Evolutionary conservation across 2,797 vertebrate species (phyloP).

Genomic region (Scolopax bukidnonensis): DNA sequence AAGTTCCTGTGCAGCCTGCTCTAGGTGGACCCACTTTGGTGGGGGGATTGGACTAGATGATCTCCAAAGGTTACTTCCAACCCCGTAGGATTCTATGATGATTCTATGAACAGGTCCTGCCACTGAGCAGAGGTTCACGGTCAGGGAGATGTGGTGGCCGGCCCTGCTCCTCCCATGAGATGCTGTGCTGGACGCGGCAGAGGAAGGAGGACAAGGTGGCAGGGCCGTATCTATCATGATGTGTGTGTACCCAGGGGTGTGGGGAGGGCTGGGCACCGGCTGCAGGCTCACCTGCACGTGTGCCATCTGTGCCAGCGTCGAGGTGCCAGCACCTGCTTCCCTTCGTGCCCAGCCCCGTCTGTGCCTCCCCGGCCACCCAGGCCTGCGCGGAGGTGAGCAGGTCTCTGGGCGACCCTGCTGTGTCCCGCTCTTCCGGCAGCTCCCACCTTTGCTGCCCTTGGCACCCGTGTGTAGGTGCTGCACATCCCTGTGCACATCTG

Average conservation of each 20-base stretch:
- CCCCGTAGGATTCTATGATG: too few species aligned
- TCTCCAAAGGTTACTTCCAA: too few species aligned
- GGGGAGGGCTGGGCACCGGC: not conserved
- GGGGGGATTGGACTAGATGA: too few species aligned
- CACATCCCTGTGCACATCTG: not conserved
- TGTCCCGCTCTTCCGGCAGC: not conserved
- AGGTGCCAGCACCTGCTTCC: not conserved
- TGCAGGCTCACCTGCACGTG: not conserved
- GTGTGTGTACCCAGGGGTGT: fast-evolving
- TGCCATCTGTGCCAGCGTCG: not conserved
- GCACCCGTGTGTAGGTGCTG: not conserved
- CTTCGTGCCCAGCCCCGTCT: fast-evolving
- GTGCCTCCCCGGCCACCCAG: not conserved
- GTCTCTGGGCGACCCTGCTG: not conserved
- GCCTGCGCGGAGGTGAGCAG: not conserved
- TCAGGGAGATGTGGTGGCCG: not conserved
- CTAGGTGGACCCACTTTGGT: too few species aligned
- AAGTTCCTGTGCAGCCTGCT: too few species aligned
- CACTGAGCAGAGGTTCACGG: not conserved
- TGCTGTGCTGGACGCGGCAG: not conserved
- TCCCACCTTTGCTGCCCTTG: not conserved
- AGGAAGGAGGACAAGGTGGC: not conserved
- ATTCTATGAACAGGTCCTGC: not conserved
- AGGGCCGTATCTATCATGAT: not conserved
- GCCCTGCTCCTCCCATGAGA: fast-evolving